A percentile compares a stretch with the other conserved stretches of the same genome.
Conservation (phyloP, 2,113 vertebrate genomes). For the Lagopus muta region DNA sequence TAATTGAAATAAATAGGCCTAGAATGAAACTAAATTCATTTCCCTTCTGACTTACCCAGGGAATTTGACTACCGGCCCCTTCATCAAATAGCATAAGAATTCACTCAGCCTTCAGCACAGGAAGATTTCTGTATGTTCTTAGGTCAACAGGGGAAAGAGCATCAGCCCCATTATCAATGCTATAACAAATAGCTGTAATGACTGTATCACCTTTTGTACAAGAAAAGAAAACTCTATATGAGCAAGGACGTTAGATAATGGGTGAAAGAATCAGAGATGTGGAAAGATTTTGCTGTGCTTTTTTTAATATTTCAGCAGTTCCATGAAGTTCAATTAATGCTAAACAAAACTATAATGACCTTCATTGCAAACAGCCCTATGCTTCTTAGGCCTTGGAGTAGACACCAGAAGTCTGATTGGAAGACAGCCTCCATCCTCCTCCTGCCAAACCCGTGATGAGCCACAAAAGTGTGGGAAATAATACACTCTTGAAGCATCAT, state of each 20-base stretch:
- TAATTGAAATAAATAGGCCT: not conserved
- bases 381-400: not conserved
- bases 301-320: not conserved
- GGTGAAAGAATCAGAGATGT: not conserved
- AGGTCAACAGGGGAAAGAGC: not conserved
- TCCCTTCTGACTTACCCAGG: not conserved
- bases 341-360: not conserved
- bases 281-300: not conserved
- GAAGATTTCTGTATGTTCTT: not conserved
- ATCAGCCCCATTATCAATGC: not conserved
- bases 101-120: not conserved
- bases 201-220: not conserved
- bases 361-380: not conserved
- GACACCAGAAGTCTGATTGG: not conserved
- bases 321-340: not conserved
- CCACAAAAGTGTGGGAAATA: fast-evolving
- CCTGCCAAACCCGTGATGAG: not conserved
- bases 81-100: not conserved
- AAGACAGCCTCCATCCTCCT: not conserved
- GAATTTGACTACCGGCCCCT: not conserved
- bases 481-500: not conserved
- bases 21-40: not conserved
- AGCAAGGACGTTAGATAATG: not conserved
- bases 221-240: not conserved
- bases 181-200: not conserved